A percentile compares a stretch with the other conserved stretches of the same genome.
Conservation (phyloP, 2,113 vertebrate species). For the Bettongia penicillata region DNA sequence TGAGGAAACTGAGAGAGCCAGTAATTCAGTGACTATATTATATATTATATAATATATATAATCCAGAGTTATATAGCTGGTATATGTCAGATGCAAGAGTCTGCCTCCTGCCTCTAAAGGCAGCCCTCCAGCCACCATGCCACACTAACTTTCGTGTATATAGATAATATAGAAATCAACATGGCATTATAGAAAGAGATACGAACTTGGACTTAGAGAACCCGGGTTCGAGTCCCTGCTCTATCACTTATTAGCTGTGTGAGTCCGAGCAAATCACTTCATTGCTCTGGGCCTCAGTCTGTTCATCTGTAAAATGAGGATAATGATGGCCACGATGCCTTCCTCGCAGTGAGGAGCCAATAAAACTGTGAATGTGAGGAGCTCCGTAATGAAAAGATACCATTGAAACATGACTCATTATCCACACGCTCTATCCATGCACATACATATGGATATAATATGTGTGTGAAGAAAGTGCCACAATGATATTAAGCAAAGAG, state of each 20-base stretch:
- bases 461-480: background rate
- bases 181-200: background rate
- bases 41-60: no score
- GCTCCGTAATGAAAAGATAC: background rate
- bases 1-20: background rate
- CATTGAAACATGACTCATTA: background rate
- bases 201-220: background rate
- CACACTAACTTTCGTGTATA: background rate
- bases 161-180: background rate
- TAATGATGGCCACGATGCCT: background rate
- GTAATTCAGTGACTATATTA: background rate
- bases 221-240: background rate
- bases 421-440: background rate
- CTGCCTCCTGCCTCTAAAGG: background rate
- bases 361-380: background rate
- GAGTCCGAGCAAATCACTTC: background rate
- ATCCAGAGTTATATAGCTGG: background rate
- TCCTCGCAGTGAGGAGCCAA: background rate
- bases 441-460: background rate
- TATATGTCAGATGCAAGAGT: background rate
- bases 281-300: background rate
- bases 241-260: background rate
- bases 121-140: background rate
- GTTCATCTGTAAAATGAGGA: background rate
- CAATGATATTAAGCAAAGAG: accelerated